Base-by-base conservation (phyloP, 2,113 vertebrate species). In the Nyctereutes procyonoides region DNA sequence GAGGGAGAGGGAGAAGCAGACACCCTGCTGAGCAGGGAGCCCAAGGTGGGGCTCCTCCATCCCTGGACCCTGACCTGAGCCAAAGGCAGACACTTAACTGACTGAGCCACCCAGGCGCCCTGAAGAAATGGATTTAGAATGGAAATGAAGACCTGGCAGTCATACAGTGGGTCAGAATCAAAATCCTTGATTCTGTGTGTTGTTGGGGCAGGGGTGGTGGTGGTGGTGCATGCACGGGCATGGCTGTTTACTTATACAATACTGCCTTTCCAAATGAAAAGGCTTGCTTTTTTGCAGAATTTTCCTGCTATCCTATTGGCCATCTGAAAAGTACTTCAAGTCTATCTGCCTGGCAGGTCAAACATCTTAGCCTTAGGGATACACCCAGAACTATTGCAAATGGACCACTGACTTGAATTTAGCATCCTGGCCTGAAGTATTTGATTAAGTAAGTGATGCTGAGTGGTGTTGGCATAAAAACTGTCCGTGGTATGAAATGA, bases 381-480 rank as follows among this genome's bases (percentile, higher is more conserved):
- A 13, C 9, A 86, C 73, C 19, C 76, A 73, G 48, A 90, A 77
- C 48, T 92, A 74, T 35, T 82, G 60, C 35, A 89, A 9, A 86
- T 14, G 38, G 83, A 92, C 53, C 26, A 10, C 56, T 95, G 80
- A 55, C 82, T 95, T 94, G 38, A 81, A 82, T 91, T 96, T 93
- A 53, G 22, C 90, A 24, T 51, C 55, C 65, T 92, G 53, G 82
- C 60, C 81, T 90, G 73, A 96, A 96, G 63, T 22, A 35, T 96
- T 96, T 92, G 71, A 95, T 77, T 89, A 60, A 91, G 58, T 76
- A 88, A 93, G 81, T 58, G 58, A 20, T 89, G 60, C 38, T 97
- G 69, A 94, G 48, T 85, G 38, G 24, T 95, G 19, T 22, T 97
- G 88, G 69, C 58, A 81, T 97, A 97, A 97, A 98, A 98, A 38